phyloP scores from a whole-genome alignment of 2,888 invertebrate species.

The Drosophila aldrichi region DNA sequence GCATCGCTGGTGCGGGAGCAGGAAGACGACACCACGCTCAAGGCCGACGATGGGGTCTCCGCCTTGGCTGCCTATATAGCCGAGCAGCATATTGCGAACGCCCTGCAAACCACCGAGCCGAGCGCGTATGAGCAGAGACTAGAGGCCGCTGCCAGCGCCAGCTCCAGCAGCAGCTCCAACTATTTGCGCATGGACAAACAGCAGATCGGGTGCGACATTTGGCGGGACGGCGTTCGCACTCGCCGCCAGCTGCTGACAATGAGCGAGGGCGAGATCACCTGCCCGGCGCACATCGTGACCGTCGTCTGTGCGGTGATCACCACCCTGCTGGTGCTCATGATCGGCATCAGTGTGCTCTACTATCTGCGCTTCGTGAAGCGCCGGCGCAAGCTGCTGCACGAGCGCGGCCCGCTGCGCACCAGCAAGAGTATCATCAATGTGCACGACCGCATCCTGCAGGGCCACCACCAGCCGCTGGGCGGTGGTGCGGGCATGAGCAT shows the following conservation, averaged over 20 bases:
- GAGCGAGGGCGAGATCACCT: conserved; percentile 85
- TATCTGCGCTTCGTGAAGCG: conserved; percentile 84
- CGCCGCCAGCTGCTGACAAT: conserved; percentile 82
- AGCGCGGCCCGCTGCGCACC: conserved; percentile 81
- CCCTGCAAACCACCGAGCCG: conserved; percentile 67
- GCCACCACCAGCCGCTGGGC: conserved; percentile 82
- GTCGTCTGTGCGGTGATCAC: conserved; percentile 85
- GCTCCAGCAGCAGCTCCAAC: conserved; percentile 53
- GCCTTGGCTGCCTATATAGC: conserved; percentile 79
- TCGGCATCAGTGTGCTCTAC: conserved; percentile 84
- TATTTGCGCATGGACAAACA: conserved; percentile 83
- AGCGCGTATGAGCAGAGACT: conserved; percentile 56
- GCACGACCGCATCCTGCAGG: conserved; percentile 85
- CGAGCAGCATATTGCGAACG: conserved; percentile 75
- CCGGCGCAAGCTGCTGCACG: conserved; percentile 83
- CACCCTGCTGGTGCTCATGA: conserved; percentile 83
- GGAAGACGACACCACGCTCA: conserved; percentile 55
- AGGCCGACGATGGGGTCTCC: conserved; percentile 65
- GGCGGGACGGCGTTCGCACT: conserved; percentile 81
- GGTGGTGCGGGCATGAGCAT: conserved; percentile 71
- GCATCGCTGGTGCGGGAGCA: conserved; percentile 47
- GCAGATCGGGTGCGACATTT: conserved; percentile 84
- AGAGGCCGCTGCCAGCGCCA: conserved; percentile 43
- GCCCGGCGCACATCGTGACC: conserved; percentile 85
- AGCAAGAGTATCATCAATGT: conserved; percentile 85